phyloP scores from a whole-genome alignment of 1,140 invertebrate genomes.

The Caenorhabditis briggsae region DNA sequence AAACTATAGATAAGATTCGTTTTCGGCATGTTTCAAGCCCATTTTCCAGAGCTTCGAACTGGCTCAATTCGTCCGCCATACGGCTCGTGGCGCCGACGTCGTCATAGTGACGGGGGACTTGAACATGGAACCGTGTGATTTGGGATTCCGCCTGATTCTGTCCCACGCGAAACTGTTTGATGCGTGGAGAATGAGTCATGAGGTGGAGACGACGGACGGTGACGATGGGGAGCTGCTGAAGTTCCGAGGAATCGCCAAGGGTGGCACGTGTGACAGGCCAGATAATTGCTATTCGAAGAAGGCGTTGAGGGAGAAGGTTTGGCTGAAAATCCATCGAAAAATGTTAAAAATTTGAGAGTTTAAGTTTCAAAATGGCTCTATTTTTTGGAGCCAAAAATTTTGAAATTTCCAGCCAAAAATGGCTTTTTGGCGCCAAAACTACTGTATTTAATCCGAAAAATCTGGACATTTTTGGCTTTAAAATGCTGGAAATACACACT shows the following conservation, averaged over 20 bases:
- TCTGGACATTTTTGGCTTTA: no score
- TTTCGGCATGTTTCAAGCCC: background rate
- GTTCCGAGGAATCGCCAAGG: constrained; percentile 65
- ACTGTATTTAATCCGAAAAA: no score
- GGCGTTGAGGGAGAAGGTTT: background rate
- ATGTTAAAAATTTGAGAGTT: background rate
- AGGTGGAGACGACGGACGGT: constrained; percentile 21
- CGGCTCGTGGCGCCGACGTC: constrained; percentile 85
- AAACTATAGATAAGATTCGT: background rate
- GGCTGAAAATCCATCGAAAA: background rate
- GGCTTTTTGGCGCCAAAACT: no score
- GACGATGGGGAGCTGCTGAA: background rate
- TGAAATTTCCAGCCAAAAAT: no score
- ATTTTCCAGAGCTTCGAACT: constrained; percentile 88
- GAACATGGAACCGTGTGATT: constrained; percentile 88
- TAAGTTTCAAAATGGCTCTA: no score
- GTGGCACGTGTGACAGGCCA: constrained; percentile 86
- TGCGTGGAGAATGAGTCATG: constrained; percentile 60
- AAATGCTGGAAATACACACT: no score
- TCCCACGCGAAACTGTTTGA: constrained; percentile 58
- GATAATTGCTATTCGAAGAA: constrained; percentile 87
- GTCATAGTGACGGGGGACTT: constrained; percentile 91
- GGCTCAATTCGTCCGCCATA: constrained; percentile 90
- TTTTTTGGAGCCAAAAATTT: no score
- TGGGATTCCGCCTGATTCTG: constrained; percentile 82